A percentile compares a stretch with the other conserved stretches of the same genome.
Conservation (phyloP, 2,797 vertebrate species). For the Hoplostethus atlanticus region DNA sequence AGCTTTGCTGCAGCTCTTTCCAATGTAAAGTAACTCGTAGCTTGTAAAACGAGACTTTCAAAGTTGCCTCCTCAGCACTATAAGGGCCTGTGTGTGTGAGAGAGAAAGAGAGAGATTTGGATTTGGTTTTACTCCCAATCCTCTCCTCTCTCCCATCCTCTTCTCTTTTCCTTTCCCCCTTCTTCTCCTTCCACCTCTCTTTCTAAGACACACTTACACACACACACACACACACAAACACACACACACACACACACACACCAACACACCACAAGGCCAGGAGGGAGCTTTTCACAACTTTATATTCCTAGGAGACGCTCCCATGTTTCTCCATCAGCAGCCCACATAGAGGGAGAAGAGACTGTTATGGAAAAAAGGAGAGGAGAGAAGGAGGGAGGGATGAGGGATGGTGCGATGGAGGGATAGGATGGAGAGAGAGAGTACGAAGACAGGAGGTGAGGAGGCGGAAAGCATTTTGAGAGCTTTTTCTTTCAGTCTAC, state of each 20-base stretch:
- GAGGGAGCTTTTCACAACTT: background rate
- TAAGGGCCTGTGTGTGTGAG: too few species aligned
- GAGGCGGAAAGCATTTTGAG: conserved; percentile 72
- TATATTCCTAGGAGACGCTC: background rate
- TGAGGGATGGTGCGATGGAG: conserved; percentile 12
- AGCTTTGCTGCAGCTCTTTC: too few species aligned
- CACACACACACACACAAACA: background rate
- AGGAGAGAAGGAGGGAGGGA: conserved; percentile 53
- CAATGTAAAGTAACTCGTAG: too few species aligned
- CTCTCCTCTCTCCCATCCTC: background rate
- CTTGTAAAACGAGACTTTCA: too few species aligned
- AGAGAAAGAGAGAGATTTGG: too few species aligned
- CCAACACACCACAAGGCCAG: background rate
- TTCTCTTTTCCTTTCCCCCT: background rate
- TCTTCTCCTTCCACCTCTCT: background rate
- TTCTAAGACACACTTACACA: background rate
- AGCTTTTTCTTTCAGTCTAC: conserved; percentile 60
- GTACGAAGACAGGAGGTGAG: conserved; percentile 71
- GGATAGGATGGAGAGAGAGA: conserved; percentile 48
- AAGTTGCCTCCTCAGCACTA: too few species aligned
- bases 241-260: background rate
- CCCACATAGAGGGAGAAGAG: background rate
- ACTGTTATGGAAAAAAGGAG: background rate
- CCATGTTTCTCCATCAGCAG: conserved; percentile 8
- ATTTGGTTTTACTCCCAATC: too few species aligned